Evolutionary conservation across 2,113 vertebrate genomes (phyloP), one percentile per base, ranked within the genome.

Genomic region (Serranochromis macrocephalus): DNA sequence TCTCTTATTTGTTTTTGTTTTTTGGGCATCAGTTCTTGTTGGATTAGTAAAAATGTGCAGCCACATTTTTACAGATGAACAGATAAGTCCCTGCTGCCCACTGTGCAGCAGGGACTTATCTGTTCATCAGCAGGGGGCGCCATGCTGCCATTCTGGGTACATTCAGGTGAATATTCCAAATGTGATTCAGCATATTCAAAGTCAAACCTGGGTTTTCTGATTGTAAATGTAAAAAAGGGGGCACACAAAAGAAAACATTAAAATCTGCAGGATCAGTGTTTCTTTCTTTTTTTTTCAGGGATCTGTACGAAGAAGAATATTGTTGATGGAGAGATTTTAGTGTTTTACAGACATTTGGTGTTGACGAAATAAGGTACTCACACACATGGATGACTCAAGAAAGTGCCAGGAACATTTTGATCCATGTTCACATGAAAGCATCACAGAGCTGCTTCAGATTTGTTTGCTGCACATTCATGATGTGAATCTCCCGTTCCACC

Each of bases 71-170:
- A 21, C 21, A 21, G 21, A 21, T 21, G 21, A 21, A 21, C 21
- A 21, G 21, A 21, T 21, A 21, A 21, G 21, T 21, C 21, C 21
- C 16, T 49, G 57, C 36, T 75, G 4, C 45, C 29, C 6, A 49
- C 14, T 47, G 9, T 49, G 5, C 31, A 82, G 24, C 13, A 40
- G 38, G 26, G 2, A 14, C 45, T 26, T 7, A 5, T 36, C 6
- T 45, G 3, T 13, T 31, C 5, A 21, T 68, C 87, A 91, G 31
- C 54, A 93, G 92, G 55, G 85, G 93, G 92, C 85, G 82, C 90
- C 81, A 73, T 91, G 4, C 10, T 40, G 9, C 81, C 75, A 68
- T 31, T 14, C 51, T 63, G 36, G n/a, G 17, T 9, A 16, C 1
- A 71, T 16, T 10, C 13, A 73, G 21, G 9, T 73, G 13, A 45